Percentiles rank a stretch among this genome's conserved stretches.
Conservation (phyloP, 2,113 vertebrate genomes). For the Hyaena hyaena region DNA sequence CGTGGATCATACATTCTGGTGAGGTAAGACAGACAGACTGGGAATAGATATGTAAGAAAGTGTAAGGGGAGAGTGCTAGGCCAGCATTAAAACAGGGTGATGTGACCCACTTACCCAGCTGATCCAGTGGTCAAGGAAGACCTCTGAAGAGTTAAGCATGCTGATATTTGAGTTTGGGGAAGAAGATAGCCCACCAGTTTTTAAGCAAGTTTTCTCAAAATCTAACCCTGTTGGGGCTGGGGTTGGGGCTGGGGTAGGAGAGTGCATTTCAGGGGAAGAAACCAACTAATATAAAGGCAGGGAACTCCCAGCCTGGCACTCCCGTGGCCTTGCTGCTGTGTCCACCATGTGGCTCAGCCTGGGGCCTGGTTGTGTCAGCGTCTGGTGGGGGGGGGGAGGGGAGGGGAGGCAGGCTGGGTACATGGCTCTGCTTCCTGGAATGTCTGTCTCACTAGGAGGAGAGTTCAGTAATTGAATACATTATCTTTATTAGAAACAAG, state of each 20-base stretch:
- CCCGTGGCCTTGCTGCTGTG: not conserved
- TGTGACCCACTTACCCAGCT: not conserved
- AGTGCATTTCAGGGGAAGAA: not conserved
- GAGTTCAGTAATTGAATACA: not conserved
- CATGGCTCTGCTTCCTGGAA: conserved; percentile 1
- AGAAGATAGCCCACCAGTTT: not conserved
- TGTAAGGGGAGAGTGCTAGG: not conserved
- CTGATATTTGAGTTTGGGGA: not conserved
- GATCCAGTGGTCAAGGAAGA: not conserved
- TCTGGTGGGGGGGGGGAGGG: too few species aligned
- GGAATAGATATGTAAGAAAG: not conserved
- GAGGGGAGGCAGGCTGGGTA: not conserved
- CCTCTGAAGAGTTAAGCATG: not conserved
- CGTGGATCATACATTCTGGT: not conserved
- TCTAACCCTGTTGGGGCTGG: not conserved
- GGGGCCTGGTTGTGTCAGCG: not conserved
- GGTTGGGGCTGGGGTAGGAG: not conserved
- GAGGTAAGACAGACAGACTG: not conserved
- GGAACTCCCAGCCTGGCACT: not conserved
- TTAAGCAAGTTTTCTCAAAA: not conserved
- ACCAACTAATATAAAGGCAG: not conserved
- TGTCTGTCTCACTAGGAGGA: not conserved
- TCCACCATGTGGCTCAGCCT: not conserved
- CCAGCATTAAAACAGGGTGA: not conserved
- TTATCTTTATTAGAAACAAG: conserved; percentile 18